Evolutionary conservation across 64 coral and sea anemone genomes (phyloP).

Genomic region (Dendrophyllia cribrosa): DNA sequence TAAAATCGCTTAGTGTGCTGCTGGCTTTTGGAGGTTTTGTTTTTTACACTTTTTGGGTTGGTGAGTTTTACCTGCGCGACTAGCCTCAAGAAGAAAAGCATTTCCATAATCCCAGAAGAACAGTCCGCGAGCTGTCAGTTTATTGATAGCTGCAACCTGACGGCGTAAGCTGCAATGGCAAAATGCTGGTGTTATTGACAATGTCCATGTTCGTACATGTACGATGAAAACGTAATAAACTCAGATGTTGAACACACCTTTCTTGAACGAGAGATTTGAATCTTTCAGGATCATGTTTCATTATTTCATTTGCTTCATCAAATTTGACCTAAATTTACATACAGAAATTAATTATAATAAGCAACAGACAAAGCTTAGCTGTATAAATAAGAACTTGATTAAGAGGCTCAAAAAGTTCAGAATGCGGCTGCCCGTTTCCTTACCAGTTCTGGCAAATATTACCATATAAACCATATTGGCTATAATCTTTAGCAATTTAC

Average conservation of each 20-base stretch:
- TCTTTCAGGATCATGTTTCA: slow-evolving; percentile 82
- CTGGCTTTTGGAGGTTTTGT: too few species aligned
- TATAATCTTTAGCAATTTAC: too few species aligned
- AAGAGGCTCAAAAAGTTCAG: too few species aligned
- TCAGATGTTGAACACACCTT: slow-evolving; percentile 53
- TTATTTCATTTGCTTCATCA: slow-evolving; percentile 91
- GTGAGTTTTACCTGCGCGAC: slow-evolving; percentile 78
- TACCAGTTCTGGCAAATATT: too few species aligned
- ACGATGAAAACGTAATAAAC: background rate
- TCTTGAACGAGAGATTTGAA: slow-evolving; percentile 87
- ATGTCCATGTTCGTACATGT: background rate
- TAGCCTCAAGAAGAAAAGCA: slow-evolving; percentile 95
- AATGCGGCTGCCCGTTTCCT: too few species aligned
- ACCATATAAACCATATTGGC: too few species aligned
- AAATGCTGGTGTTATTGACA: background rate
- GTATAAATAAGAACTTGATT: too few species aligned
- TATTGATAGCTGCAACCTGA: slow-evolving; percentile 93
- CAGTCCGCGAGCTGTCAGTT: slow-evolving; percentile 79
- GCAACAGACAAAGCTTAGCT: too few species aligned
- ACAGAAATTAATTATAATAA: background rate
- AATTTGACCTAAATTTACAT: slow-evolving; percentile 58
- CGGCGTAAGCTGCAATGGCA: slow-evolving; percentile 73
- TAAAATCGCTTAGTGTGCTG: too few species aligned
- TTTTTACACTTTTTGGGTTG: background rate
- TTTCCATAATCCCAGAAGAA: slow-evolving; percentile 99